Percentiles rank a stretch among this genome's conserved stretches.
phyloP scores from a whole-genome alignment of 2,888 invertebrate genomes.

The Ceraclea dissimilis region DNA sequence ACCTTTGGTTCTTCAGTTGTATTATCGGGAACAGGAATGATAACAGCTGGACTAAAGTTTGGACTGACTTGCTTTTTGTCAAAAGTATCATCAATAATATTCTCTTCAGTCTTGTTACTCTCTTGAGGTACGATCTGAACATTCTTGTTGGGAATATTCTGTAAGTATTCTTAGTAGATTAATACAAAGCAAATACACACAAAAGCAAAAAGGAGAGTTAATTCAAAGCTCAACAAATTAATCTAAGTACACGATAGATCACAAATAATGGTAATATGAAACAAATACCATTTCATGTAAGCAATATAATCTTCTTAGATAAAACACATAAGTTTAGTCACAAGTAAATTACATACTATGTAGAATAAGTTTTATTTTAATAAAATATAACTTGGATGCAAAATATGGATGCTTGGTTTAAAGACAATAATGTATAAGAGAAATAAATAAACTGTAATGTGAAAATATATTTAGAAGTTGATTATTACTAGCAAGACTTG shows the following conservation, averaged over 20 bases:
- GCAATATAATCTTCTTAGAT: no score
- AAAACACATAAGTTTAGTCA: no score
- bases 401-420: no score
- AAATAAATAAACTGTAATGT: no score
- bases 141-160: constrained; percentile 25
- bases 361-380: no score
- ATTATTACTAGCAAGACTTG: no score
- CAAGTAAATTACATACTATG: no score
- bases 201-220: neutral
- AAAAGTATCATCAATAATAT: constrained; percentile 26
- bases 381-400: no score
- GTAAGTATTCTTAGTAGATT: no score
- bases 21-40: constrained; percentile 2
- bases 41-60: constrained; percentile 20
- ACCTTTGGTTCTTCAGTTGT: constrained; percentile 10
- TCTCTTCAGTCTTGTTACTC: constrained; percentile 19
- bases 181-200: no score
- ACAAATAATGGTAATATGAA: neutral
- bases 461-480: no score
- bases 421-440: no score
- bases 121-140: constrained; percentile 14
- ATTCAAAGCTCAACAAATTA: neutral
- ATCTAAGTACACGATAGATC: neutral
- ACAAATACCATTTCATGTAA: neutral
- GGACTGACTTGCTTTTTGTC: constrained; percentile 2